Evolutionary conservation across 1,140 invertebrate species (phyloP).

Genomic region (Octopus bimaculoides): DNA sequence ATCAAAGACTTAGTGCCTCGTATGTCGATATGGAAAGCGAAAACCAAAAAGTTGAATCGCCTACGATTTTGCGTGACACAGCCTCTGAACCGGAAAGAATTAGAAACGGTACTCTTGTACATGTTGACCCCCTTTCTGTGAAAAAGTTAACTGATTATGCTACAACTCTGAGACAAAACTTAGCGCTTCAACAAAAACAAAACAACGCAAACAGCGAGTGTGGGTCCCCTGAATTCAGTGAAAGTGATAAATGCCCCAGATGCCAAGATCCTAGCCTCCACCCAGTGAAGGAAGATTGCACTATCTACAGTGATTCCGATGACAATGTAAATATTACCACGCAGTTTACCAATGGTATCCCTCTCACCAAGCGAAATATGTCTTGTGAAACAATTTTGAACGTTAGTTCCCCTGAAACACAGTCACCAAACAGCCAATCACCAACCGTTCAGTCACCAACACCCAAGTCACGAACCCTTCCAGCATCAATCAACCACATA

Average conservation of each 20-base stretch:
- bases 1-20: neutral
- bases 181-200: neutral
- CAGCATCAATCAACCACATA: no score
- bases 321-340: neutral
- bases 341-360: no score
- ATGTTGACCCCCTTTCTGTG: neutral
- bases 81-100: neutral
- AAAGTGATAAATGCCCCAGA: no score
- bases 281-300: no score
- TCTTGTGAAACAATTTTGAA: neutral
- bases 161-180: neutral
- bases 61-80: neutral
- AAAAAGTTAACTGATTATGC: neutral
- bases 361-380: neutral
- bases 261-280: no score
- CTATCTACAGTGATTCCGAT: neutral
- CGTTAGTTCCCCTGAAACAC: neutral
- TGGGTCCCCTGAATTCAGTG: no score
- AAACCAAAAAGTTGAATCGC: neutral
- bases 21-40: conserved; percentile 6
- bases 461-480: no score
- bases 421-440: neutral
- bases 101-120: neutral
- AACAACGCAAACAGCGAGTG: no score
- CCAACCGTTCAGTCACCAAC: no score